Evolutionary conservation across 2,888 invertebrate species (phyloP).

Genomic region (Lagria hirta): DNA sequence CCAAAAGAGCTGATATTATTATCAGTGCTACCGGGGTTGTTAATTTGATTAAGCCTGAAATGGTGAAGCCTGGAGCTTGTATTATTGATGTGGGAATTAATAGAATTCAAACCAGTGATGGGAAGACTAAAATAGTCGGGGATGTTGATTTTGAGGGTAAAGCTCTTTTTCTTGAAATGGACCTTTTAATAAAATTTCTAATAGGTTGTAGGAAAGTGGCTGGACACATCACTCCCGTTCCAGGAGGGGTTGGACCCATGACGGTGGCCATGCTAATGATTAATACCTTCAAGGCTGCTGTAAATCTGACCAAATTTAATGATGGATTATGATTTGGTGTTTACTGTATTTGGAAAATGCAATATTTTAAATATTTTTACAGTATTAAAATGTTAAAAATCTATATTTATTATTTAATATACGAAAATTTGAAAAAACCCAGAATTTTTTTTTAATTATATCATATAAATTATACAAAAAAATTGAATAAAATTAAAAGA

Average conservation of each 20-base stretch:
- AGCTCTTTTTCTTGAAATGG: conserved; percentile 34
- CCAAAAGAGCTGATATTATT: conserved; percentile 75
- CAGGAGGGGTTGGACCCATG: conserved; percentile 92
- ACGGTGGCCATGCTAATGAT: conserved; percentile 93
- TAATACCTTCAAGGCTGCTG: conserved; percentile 80
- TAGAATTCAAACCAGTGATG: conserved; percentile 64
- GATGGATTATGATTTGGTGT: too few species aligned
- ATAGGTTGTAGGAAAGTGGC: conserved; percentile 76
- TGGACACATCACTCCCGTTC: conserved; percentile 85
- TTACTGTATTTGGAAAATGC: too few species aligned
- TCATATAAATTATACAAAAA: too few species aligned
- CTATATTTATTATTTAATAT: too few species aligned
- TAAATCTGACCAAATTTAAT: conserved; percentile 51
- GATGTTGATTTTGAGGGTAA: conserved; percentile 89
- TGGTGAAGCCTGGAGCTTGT: conserved; percentile 87
- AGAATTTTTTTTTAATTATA: too few species aligned
- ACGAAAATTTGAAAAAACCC: too few species aligned
- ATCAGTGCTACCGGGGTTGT: conserved; percentile 77
- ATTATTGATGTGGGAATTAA: conserved; percentile 89
- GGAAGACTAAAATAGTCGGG: conserved; percentile 76
- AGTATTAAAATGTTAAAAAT: too few species aligned
- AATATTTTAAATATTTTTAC: too few species aligned
- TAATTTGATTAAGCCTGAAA: conserved; percentile 73
- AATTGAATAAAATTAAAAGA: too few species aligned
- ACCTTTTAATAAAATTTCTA: too few species aligned